These are phyloP conservation scores for Quiscalus mexicanus DNA, from an alignment of 2,113 vertebrate species.

Conservation along the genomic window DNA sequence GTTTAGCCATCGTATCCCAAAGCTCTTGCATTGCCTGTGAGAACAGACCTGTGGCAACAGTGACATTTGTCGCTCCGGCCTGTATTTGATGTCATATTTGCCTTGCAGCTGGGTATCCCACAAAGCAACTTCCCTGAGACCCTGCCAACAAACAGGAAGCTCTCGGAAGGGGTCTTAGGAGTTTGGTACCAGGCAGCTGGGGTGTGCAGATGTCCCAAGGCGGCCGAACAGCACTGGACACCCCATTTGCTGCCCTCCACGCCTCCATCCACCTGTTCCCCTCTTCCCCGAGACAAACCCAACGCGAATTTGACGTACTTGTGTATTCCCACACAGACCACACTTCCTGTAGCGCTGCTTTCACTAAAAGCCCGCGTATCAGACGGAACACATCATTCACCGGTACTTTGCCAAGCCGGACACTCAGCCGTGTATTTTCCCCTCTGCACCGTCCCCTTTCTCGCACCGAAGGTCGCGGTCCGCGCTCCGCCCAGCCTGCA, in stretches of 20 bases:
- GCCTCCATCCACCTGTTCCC: background rate
- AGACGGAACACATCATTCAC: background rate
- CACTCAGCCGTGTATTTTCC: fast-evolving
- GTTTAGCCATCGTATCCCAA: background rate
- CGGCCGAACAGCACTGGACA: fast-evolving
- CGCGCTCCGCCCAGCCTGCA: too few species aligned
- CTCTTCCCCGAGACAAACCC: background rate
- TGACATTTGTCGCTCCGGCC: background rate
- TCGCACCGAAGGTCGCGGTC: fast-evolving
- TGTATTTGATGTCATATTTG: background rate
- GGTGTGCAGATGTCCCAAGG: fast-evolving
- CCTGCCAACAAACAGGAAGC: too few species aligned
- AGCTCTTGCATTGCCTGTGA: background rate
- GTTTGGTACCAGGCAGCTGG: background rate
- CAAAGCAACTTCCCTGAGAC: background rate
- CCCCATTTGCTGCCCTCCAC: too few species aligned
- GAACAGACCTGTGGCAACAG: background rate
- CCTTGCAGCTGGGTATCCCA: background rate
- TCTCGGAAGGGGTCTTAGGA: fast-evolving
- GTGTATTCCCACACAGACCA: fast-evolving
- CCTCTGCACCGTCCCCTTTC: fast-evolving
- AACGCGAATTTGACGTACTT: fast-evolving
- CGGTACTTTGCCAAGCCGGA: background rate
- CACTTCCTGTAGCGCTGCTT: background rate
- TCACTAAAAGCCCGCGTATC: background rate